Base-by-base conservation (phyloP, 2,113 vertebrate species). In the Erythrolamprus reginae region DNA sequence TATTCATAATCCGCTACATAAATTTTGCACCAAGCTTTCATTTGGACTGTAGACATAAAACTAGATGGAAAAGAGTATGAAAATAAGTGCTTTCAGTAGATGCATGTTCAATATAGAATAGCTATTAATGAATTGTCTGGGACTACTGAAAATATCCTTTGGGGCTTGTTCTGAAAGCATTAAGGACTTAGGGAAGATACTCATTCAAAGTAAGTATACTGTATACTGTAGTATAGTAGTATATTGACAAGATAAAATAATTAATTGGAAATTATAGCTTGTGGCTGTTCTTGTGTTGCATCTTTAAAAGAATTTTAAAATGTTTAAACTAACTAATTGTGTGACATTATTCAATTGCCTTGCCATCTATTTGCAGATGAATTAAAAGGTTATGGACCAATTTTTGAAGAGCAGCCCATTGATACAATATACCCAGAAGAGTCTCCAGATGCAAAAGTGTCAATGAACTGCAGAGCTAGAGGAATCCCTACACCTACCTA, bases 391-490 rank as follows among this genome's bases (percentile, higher is more conserved):
- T 98, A 98, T 91, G 99, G 99, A 89, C 99, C 99, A 0, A 98
- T 99, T 96, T 99, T 99, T 97, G 98, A 99, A 96, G 98, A 99
- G 92, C 98, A 99, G 90, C 99, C 99, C 23, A 96, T 98, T 53
- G 98, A 99, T 95, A 99, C 98, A 45, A 98, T 99, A 96, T 99
- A 99, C 95, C 98, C 99, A 3, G 99, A 99, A 95, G 99, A 99
- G 95, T 99, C 98, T 24, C 97, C 97, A 17, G 99, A 99, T 96
- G 98, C 98, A 92, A 98, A 98, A 95, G 98, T 99, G 93, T 98
- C 97, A 89, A 97, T 99, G 96, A 99, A 96, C 95, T 99, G 99
- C 95, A 97, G 98, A 87, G 98, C 98, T 13, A 96, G 97, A 89
- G 98, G 98, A 92, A 96, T 97, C 95, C 99, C 99, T 94, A 96